phyloP scores from a whole-genome alignment of 2,888 invertebrate genomes.

The Tachina grossa region DNA sequence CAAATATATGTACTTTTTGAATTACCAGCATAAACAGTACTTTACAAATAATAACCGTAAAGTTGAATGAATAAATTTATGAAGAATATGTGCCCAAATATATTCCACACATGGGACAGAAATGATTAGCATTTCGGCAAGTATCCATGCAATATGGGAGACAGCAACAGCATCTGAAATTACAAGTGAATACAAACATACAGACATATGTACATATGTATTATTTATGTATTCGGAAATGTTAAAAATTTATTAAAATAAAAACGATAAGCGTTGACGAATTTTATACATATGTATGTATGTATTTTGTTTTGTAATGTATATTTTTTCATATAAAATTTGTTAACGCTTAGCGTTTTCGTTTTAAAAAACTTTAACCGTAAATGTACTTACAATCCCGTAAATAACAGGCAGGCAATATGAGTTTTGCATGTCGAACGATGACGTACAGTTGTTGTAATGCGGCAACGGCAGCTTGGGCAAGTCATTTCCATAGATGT shows the following conservation, averaged over 20 bases:
- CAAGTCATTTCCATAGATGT: slow-evolving; percentile 65
- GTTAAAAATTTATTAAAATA: neutral
- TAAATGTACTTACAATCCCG: slow-evolving; percentile 66
- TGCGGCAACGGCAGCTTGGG: slow-evolving; percentile 68
- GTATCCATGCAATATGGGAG: slow-evolving; percentile 73
- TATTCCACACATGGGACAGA: slow-evolving; percentile 71
- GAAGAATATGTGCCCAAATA: slow-evolving; percentile 71
- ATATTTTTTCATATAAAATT: too few species aligned
- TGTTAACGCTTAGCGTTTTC: too few species aligned
- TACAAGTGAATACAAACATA: neutral
- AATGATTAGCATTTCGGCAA: slow-evolving; percentile 73
- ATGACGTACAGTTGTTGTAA: slow-evolving; percentile 64
- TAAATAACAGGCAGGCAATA: slow-evolving; percentile 67
- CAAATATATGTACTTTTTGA: too few species aligned
- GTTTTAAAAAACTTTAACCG: too few species aligned
- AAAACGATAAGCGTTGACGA: too few species aligned
- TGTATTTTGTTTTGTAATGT: neutral
- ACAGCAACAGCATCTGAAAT: slow-evolving; percentile 70
- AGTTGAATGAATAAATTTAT: slow-evolving; percentile 27
- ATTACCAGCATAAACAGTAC: neutral
- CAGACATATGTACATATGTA: neutral
- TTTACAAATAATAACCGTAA: neutral
- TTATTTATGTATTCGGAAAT: neutral
- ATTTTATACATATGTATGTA: too few species aligned
- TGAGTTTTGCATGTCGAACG: slow-evolving; percentile 71